phyloP scores from a whole-genome alignment of 2,113 vertebrate species.

The Condylura cristata region DNA sequence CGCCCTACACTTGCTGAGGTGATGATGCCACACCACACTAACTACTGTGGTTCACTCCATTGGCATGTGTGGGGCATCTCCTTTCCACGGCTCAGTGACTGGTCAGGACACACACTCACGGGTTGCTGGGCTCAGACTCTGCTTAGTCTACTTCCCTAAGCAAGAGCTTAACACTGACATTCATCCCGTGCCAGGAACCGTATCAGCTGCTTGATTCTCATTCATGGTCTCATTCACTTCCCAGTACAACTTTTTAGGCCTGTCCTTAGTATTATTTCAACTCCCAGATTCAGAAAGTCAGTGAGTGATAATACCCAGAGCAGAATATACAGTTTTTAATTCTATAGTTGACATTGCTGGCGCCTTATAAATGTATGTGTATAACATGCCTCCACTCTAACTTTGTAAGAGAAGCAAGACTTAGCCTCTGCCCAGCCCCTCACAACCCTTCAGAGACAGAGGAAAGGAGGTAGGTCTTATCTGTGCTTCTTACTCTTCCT shows the following conservation, averaged over 20 bases:
- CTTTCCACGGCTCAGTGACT: neutral
- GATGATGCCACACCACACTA: neutral
- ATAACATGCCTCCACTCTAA: neutral
- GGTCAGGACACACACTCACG: neutral
- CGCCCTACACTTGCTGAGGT: too few relatives aligned
- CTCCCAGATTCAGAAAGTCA: neutral
- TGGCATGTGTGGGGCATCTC: neutral
- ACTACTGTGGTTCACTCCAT: neutral
- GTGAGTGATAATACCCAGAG: neutral
- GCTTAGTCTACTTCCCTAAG: neutral
- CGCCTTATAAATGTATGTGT: neutral
- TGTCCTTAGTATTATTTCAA: neutral
- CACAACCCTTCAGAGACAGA: neutral
- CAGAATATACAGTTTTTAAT: neutral
- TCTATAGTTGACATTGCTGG: neutral
- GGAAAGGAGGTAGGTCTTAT: neutral
- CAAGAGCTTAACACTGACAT: too few relatives aligned
- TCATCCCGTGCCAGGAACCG: neutral
- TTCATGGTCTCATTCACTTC: neutral
- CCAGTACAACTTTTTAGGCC: neutral
- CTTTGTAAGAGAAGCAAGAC: neutral
- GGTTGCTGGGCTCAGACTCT: neutral
- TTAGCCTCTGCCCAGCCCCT: rapidly evolving
- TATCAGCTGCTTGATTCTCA: rapidly evolving
- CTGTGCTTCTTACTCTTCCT: neutral